Evolutionary conservation across 2,113 vertebrate genomes (phyloP).

Genomic region (Tiliqua scincoides): DNA sequence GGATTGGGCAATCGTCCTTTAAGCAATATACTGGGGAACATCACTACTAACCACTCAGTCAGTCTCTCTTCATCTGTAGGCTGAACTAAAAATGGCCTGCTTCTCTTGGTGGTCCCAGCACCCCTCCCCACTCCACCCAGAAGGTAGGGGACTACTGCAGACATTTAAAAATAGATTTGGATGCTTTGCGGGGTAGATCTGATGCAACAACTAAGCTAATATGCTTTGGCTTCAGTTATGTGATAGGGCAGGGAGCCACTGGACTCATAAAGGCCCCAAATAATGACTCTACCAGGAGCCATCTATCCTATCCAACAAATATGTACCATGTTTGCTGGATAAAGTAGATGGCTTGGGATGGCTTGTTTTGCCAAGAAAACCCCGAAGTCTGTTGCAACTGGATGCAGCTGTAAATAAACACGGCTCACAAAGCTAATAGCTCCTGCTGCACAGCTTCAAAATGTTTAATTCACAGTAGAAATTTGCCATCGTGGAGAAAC

Average conservation of each 20-base stretch:
- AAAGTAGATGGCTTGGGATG: not conserved
- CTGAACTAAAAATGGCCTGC: not conserved
- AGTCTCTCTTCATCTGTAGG: not conserved
- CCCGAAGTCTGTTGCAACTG: not conserved
- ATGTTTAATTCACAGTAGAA: not conserved
- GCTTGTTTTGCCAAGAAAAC: not conserved
- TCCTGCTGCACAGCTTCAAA: not conserved
- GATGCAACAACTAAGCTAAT: not conserved
- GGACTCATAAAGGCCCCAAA: not conserved
- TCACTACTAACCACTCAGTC: too few species aligned
- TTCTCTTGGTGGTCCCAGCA: not conserved
- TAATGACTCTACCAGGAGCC: too few species aligned
- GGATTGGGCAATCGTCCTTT: too few species aligned
- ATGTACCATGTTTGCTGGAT: too few species aligned
- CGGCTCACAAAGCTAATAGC: not conserved
- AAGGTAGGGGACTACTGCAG: not conserved
- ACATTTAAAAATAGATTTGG: not conserved
- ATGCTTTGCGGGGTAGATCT: not conserved
- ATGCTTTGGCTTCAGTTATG: not conserved
- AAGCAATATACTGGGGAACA: too few species aligned
- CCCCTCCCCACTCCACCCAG: not conserved
- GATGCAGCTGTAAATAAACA: too few species aligned
- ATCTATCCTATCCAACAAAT: not conserved
- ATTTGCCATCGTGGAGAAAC: not conserved
- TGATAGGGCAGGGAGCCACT: not conserved